phyloP scores from a whole-genome alignment of 2,888 invertebrate species.

The Agonopterix arenella region DNA sequence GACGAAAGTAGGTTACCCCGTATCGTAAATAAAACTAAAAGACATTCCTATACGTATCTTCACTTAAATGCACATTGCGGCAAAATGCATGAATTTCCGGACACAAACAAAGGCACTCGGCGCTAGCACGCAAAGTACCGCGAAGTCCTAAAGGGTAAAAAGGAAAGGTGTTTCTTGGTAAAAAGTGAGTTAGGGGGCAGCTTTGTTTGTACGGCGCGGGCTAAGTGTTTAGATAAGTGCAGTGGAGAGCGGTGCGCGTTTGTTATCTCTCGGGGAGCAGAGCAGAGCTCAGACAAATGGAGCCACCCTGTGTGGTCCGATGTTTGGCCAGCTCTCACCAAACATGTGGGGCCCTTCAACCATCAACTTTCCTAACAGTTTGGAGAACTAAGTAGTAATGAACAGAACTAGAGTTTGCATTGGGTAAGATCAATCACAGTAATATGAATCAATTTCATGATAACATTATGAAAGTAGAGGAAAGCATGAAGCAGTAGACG shows the following conservation, averaged over 20 bases:
- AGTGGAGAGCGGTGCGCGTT: conserved; percentile 64
- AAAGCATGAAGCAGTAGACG: too few relatives aligned
- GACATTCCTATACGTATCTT: conserved; percentile 54
- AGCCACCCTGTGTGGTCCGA: conserved; percentile 71
- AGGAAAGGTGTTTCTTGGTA: conserved; percentile 65
- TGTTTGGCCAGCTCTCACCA: conserved; percentile 57
- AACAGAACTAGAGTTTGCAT: too few relatives aligned
- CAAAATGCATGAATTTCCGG: conserved; percentile 66
- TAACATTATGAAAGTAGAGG: too few relatives aligned
- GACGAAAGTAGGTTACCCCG: conserved; percentile 15
- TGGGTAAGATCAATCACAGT: too few relatives aligned
- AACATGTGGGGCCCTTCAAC: conserved; percentile 46
- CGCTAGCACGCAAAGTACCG: conserved; percentile 50
- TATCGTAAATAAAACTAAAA: conserved; percentile 44
- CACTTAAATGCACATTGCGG: conserved; percentile 55
- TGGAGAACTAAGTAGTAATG: conserved; percentile 1
- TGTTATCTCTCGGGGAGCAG: conserved; percentile 68
- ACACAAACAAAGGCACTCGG: conserved; percentile 59
- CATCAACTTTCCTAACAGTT: conserved; percentile 33
- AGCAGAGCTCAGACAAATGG: conserved; percentile 63
- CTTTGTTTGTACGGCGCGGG: conserved; percentile 70
- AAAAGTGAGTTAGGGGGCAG: conserved; percentile 67
- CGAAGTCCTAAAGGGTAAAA: conserved; percentile 65
- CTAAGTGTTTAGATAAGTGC: conserved; percentile 76
- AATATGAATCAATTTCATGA: too few relatives aligned